These are phyloP conservation scores for Ptychoptera contaminata DNA, from an alignment of 2,888 invertebrate species.

Conservation along the genomic window DNA sequence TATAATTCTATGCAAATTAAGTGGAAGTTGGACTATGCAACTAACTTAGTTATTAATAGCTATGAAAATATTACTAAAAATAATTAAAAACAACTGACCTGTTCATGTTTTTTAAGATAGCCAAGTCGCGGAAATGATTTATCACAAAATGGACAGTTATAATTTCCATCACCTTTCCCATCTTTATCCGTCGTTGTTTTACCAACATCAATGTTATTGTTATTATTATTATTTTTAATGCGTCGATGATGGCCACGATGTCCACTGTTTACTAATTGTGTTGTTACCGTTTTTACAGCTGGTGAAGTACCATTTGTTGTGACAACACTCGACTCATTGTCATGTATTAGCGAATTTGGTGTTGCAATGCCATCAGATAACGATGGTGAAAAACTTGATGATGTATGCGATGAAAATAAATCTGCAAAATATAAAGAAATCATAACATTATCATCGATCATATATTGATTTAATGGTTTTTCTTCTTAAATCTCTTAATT, in stretches of 20 bases:
- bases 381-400: slow-evolving; percentile 31
- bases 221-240: neutral
- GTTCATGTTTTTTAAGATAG: slow-evolving; percentile 82
- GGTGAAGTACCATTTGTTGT: slow-evolving; percentile 5
- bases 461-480: too few species aligned
- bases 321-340: slow-evolving; percentile 18
- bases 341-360: slow-evolving; percentile 22
- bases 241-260: neutral
- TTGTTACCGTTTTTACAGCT: neutral
- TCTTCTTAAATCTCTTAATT: too few species aligned
- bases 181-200: slow-evolving; percentile 3
- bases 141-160: slow-evolving; percentile 84
- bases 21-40: too few species aligned
- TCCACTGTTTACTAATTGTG: neutral
- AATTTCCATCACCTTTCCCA: slow-evolving; percentile 43
- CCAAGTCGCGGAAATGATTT: slow-evolving; percentile 77
- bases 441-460: neutral
- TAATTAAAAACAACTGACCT: slow-evolving; percentile 40
- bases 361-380: slow-evolving; percentile 28
- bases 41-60: too few species aligned
- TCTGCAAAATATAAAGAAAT: slow-evolving; percentile 20
- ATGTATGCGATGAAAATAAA: slow-evolving; percentile 32
- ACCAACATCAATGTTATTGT: neutral
- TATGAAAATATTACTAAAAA: neutral
- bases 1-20: too few species aligned